phyloP scores from a whole-genome alignment of 2,797 vertebrate species.

The Cirrhinus mrigala region DNA sequence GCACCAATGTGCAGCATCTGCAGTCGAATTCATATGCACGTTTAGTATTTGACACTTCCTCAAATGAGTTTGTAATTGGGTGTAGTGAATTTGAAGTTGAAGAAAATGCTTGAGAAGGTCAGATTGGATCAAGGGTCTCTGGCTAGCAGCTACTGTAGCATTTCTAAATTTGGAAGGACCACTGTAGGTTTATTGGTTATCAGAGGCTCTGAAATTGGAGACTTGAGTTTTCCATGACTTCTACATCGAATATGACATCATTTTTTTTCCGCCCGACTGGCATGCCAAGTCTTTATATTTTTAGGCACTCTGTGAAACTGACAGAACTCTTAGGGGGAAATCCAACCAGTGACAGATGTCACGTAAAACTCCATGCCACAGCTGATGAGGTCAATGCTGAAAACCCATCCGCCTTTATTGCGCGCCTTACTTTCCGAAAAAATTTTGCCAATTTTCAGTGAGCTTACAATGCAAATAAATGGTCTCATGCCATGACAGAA shows the following conservation, averaged over 20 bases:
- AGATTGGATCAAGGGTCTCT: conserved; percentile 24
- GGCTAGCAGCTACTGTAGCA: conserved; percentile 46
- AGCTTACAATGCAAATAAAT: conserved; percentile 19
- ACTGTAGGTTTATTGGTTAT: conserved; percentile 78
- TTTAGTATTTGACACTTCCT: conserved; percentile 50
- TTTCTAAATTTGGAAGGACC: conserved; percentile 74
- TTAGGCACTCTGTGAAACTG: conserved; percentile 77
- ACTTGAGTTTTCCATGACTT: conserved; percentile 78
- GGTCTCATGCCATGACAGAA: conserved; percentile 29
- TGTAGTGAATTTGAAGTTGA: conserved; percentile 15
- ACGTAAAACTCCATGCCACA: conserved; percentile 19
- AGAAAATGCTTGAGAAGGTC: conserved; percentile 13
- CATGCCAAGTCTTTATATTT: conserved; percentile 75
- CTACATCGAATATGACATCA: conserved; percentile 74
- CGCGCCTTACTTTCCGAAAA: neutral
- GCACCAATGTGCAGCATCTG: conserved; percentile 37
- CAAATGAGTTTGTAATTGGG: conserved; percentile 43
- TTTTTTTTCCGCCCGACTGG: conserved; percentile 76
- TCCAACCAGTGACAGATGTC: conserved; percentile 55
- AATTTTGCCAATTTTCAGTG: neutral
- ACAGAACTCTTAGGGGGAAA: conserved; percentile 70
- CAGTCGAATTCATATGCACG: conserved; percentile 42
- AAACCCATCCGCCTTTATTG: conserved; percentile 23
- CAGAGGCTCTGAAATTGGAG: conserved; percentile 77
- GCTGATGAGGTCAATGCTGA: conserved; percentile 33